These are phyloP conservation scores for Hyles vespertilio DNA, from an alignment of 1,140 invertebrate species.

Conservation along the genomic window DNA sequence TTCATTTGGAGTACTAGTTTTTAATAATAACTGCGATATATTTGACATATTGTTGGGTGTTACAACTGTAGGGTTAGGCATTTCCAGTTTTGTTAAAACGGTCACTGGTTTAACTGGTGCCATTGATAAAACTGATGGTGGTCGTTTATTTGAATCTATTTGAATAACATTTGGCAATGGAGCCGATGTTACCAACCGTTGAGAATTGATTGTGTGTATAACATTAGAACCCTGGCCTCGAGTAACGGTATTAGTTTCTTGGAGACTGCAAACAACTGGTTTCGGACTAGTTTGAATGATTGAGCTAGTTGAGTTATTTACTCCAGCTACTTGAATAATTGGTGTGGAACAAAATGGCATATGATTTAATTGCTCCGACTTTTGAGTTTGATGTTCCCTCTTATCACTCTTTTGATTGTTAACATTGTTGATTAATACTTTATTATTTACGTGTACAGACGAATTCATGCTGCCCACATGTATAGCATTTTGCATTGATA, in stretches of 20 bases:
- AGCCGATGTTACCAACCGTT: conserved; percentile 47
- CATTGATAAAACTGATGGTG: conserved; percentile 56
- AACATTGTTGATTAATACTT: conserved; percentile 57
- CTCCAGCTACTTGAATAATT: conserved; percentile 53
- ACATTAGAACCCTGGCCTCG: conserved; percentile 56
- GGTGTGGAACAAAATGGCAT: conserved; percentile 43
- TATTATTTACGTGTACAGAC: conserved; percentile 53
- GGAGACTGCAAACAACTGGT: conserved; percentile 44
- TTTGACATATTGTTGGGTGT: conserved; percentile 50
- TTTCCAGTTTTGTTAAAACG: conserved; percentile 51
- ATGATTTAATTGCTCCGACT: conserved; percentile 44
- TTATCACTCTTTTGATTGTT: conserved; percentile 42
- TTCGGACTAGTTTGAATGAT: conserved; percentile 57
- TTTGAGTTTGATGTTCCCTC: conserved; percentile 43
- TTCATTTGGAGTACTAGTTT: conserved; percentile 38
- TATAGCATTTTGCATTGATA: conserved; percentile 60
- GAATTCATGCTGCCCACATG: conserved; percentile 53
- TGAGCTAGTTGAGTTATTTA: conserved; percentile 45
- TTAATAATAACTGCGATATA: conserved; percentile 57
- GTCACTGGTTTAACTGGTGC: conserved; percentile 46
- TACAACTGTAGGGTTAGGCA: conserved; percentile 32
- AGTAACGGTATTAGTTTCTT: conserved; percentile 42
- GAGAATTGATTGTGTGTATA: conserved; percentile 56
- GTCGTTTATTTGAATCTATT: conserved; percentile 49
- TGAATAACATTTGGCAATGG: conserved; percentile 54